Evolutionary conservation across 2,113 vertebrate species (phyloP).

Genomic region (Tautogolabrus adspersus): DNA sequence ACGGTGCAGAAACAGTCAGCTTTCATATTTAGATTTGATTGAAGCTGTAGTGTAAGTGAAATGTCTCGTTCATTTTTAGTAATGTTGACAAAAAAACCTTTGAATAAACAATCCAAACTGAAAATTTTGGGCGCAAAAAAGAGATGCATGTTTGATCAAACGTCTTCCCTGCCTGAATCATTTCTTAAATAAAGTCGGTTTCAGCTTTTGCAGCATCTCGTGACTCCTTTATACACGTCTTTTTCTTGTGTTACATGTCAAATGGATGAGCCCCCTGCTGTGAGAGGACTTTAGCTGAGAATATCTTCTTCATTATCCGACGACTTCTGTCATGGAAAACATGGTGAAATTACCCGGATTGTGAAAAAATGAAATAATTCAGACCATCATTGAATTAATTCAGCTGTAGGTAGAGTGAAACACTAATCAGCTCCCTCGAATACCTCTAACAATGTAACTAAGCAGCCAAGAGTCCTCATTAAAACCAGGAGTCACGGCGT

Average conservation of each 20-base stretch:
- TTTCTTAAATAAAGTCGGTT: not conserved
- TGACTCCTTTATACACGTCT: not conserved
- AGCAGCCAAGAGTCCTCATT: constrained; percentile 41
- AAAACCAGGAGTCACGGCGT: constrained; percentile 29
- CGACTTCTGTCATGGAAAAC: not conserved
- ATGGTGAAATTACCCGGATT: not conserved
- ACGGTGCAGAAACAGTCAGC: not conserved
- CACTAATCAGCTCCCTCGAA: constrained; percentile 36
- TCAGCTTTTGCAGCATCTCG: constrained; percentile 3
- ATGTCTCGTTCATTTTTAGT: not conserved
- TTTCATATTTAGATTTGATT: not conserved
- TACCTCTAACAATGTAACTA: constrained; percentile 21
- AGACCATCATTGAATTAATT: constrained; percentile 31
- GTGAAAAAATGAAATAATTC: constrained; percentile 26
- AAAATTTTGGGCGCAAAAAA: not conserved
- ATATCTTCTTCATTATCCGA: constrained; percentile 20
- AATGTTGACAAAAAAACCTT: not conserved
- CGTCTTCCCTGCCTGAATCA: not conserved
- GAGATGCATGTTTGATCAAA: not conserved
- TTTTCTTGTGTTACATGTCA: constrained; percentile 2
- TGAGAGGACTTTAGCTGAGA: constrained; percentile 12
- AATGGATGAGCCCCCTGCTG: constrained; percentile 37
- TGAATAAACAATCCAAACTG: not conserved
- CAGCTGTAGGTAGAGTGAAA: constrained; percentile 28
- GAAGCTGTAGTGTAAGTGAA: not conserved